Conservation (phyloP, 2,113 vertebrate species). For the Prionailurus viverrinus region DNA sequence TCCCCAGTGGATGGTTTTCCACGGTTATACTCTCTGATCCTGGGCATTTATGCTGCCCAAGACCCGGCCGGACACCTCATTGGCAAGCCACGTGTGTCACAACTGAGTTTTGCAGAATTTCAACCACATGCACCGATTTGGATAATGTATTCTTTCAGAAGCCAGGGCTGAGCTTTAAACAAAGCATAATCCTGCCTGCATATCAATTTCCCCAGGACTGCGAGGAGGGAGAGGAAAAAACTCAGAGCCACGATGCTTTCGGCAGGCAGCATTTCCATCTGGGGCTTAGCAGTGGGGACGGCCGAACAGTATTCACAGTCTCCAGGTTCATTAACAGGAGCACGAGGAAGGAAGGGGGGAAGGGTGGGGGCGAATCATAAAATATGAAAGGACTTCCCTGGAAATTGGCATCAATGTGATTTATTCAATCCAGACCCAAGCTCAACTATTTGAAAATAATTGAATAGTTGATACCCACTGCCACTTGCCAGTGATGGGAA, state of each 20-base stretch:
- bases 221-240: slow-evolving; percentile 71
- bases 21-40: slow-evolving; percentile 81
- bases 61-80: slow-evolving; percentile 85
- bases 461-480: slow-evolving; percentile 75
- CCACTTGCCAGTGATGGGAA: slow-evolving; percentile 69
- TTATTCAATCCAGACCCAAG: slow-evolving; percentile 74
- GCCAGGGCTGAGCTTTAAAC: slow-evolving; percentile 86
- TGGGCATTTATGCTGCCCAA: slow-evolving; percentile 83
- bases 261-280: slow-evolving; percentile 80
- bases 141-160: slow-evolving; percentile 88
- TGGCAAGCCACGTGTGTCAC: slow-evolving; percentile 86
- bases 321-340: slow-evolving; percentile 81
- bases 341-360: slow-evolving; percentile 68
- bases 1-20: slow-evolving; percentile 81
- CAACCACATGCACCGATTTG: slow-evolving; percentile 85
- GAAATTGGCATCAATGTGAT: slow-evolving; percentile 79
- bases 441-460: slow-evolving; percentile 82
- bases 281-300: slow-evolving; percentile 77
- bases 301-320: slow-evolving; percentile 72
- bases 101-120: slow-evolving; percentile 87
- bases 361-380: slow-evolving; percentile 60
- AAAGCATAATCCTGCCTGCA: slow-evolving; percentile 87
- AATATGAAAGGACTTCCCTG: slow-evolving; percentile 79
- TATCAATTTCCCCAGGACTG: slow-evolving; percentile 86
- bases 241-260: slow-evolving; percentile 74